These are phyloP conservation scores for Acridotheres tristis DNA, from an alignment of 2,797 vertebrate species.

Conservation along the genomic window DNA sequence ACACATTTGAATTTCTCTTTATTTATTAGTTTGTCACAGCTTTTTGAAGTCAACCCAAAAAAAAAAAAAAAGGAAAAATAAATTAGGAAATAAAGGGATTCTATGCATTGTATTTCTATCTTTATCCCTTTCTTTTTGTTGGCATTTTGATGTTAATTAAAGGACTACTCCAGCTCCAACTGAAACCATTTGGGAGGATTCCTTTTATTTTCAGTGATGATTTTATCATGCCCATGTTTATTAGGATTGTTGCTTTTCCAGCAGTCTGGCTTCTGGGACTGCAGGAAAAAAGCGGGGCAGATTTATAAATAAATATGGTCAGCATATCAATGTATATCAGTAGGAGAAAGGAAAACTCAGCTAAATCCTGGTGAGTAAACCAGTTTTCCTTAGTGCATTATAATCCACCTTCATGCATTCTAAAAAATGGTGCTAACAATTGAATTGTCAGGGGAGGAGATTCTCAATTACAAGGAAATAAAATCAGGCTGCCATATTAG, in stretches of 20 bases:
- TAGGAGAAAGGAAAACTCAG: background rate
- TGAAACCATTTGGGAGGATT: constrained; percentile 14
- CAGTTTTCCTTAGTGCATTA: background rate
- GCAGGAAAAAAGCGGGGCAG: background rate
- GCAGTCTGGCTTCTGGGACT: background rate
- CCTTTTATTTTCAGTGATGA: constrained; percentile 39
- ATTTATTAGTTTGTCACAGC: background rate
- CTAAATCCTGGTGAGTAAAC: background rate
- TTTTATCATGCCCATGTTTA: constrained; percentile 31
- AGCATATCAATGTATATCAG: background rate
- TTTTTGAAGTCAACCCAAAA: background rate
- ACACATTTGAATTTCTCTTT: background rate
- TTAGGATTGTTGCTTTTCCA: constrained; percentile 26
- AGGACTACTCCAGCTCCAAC: background rate
- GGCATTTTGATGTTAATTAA: constrained; percentile 24
- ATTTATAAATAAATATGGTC: background rate
- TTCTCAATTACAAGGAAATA: background rate
- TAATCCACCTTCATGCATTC: background rate
- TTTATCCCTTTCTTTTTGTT: background rate
- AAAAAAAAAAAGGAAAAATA: background rate
- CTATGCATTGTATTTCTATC: background rate
- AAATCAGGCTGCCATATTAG: background rate
- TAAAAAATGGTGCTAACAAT: background rate
- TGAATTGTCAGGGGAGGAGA: background rate
- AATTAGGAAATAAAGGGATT: background rate